Evolutionary conservation across 2,113 vertebrate species (phyloP), one percentile per base, ranked within the genome.

Genomic region (Ifrita kowaldi): DNA sequence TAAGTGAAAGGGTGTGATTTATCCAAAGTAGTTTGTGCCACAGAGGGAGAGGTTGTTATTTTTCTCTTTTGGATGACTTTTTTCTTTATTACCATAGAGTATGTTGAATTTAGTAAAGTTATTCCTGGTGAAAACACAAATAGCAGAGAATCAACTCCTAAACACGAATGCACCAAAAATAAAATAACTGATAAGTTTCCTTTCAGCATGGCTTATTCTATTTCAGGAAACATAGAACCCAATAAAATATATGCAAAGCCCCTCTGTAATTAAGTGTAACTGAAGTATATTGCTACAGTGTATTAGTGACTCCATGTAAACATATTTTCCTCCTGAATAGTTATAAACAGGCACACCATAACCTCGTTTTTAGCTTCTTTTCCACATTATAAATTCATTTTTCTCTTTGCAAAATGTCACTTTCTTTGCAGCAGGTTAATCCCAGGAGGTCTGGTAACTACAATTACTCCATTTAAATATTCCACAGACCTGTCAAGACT

Each of bases 401-500:
- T 97, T 97, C 93, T 97, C 93, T 95, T 79, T 89, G 91, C 89
- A 98, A 97, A 89, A 98, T 98, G 97, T 98, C 97, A 97, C 86
- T 98, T 68, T 97, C 97, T 97, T 95, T 97, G 96, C 91, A 97
- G 95, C 90, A 97, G 94, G 97, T 97, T 98, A 98, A 97, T 98
- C 97, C 97, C 98, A 98, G 95, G 98, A 98, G 97, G 95, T 96
- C 97, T 97, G 87, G 91, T 97, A 98, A 98, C 97, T 97, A 94
- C 96, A 98, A 98, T 98, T 98, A 98, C 97, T 97, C 93, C 94
- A 98, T 98, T 98, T 98, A 98, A 98, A 97, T 97, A 98, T 97
- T 98, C 98, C 96, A 97, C 84, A 52, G 98, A 97, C 97, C 98
- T 98, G 97, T 98, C 98, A 98, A 98, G 98, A 96, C 84, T 98